Evolutionary conservation across 2,113 vertebrate genomes (phyloP).

Genomic region (Tamias sibiricus): DNA sequence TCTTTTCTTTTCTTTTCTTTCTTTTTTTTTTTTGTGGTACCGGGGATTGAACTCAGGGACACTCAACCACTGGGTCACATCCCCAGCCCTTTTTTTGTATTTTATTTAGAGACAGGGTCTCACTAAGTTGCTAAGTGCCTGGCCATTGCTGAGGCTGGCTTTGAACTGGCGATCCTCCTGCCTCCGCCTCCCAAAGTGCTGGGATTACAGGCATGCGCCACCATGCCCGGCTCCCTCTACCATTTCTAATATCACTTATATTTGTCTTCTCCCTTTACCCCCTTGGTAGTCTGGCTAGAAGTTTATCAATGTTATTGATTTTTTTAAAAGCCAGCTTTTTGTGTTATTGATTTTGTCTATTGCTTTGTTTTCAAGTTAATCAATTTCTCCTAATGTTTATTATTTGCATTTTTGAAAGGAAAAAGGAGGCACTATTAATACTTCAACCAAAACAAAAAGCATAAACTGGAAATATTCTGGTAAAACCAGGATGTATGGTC

Average conservation of each 20-base stretch:
- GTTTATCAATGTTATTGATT: constrained; percentile 19
- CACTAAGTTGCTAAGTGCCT: no score
- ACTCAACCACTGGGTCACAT: no score
- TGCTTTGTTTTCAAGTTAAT: neutral
- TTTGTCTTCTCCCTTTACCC: neutral
- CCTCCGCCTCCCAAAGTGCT: no score
- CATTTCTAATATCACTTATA: neutral
- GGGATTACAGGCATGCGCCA: no score
- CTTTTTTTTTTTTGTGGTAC: no score
- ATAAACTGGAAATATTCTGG: neutral
- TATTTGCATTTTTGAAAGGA: constrained; percentile 18
- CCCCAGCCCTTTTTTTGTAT: no score
- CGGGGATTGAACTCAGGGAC: no score
- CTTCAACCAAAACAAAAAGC: neutral
- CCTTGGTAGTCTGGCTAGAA: neutral
- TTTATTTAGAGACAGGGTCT: no score
- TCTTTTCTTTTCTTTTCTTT: no score
- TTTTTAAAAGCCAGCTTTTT: neutral
- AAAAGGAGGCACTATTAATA: neutral
- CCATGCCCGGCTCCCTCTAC: no score
- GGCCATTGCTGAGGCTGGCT: no score
- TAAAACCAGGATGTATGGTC: neutral
- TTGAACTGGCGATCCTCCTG: no score
- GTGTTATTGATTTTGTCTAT: constrained; percentile 36
- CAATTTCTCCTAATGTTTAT: neutral